These are phyloP conservation scores for Acleris sparsana DNA, from an alignment of 2,888 invertebrate species.

Conservation along the genomic window DNA sequence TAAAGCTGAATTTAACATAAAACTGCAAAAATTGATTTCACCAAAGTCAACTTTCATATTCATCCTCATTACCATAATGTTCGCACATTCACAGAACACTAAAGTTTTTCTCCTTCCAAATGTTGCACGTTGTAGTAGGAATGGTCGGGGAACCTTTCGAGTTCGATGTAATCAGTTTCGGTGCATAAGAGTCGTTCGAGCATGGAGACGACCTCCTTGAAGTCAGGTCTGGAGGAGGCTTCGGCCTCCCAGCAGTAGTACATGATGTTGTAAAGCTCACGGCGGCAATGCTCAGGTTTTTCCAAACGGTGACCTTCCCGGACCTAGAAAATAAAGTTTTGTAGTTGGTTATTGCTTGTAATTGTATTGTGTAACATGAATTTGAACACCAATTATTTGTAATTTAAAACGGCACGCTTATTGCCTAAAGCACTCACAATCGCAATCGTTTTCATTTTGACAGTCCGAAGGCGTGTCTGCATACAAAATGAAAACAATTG, in stretches of 20 bases:
- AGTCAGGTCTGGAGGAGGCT: conserved; percentile 91
- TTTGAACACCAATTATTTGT: too few species aligned
- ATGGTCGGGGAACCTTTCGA: conserved; percentile 96
- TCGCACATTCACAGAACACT: conserved; percentile 34
- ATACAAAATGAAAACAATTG: too few species aligned
- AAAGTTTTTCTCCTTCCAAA: conserved; percentile 91
- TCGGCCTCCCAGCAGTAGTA: conserved; percentile 97
- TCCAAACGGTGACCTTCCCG: conserved; percentile 95
- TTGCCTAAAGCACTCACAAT: too few species aligned
- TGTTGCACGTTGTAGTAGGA: conserved; percentile 94
- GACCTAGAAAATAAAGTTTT: conserved; percentile 79
- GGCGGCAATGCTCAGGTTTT: conserved; percentile 96
- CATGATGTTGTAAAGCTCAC: conserved; percentile 97
- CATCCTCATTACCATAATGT: conserved; percentile 21
- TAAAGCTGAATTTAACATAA: background rate
- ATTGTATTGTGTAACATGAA: too few species aligned
- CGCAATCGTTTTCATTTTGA: too few species aligned
- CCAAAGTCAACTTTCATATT: conserved; percentile 3
- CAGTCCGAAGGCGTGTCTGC: too few species aligned
- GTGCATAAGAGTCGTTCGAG: conserved; percentile 93
- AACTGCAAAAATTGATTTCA: conserved; percentile 10
- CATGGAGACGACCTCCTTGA: conserved; percentile 91
- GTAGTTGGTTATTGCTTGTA: background rate
- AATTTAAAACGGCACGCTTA: too few species aligned
- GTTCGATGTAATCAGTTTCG: conserved; percentile 96